These are phyloP conservation scores for Andrena haemorrhoa DNA, from an alignment of 2,888 invertebrate genomes.

Conservation along the genomic window DNA sequence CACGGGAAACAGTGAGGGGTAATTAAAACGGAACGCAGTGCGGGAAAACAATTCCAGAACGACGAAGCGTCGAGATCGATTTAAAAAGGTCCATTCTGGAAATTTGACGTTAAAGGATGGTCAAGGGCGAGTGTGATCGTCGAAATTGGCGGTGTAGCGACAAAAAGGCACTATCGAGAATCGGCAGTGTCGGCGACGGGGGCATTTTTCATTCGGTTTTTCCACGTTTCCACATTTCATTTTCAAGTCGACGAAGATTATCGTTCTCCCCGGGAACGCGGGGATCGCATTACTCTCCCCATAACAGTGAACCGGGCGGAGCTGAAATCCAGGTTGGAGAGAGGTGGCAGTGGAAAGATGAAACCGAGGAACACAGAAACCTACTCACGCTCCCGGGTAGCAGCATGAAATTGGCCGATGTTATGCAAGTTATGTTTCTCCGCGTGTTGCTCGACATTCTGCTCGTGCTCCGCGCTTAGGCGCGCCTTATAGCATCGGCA, in stretches of 20 bases:
- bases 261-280: not conserved
- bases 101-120: constrained; percentile 14
- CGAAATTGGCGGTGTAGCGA: constrained; percentile 8
- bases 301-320: not conserved
- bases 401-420: constrained; percentile 73
- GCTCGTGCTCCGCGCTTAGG: constrained; percentile 34
- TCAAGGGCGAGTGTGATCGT: not conserved
- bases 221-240: not conserved
- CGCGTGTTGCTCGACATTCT: constrained; percentile 65
- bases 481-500: constrained; percentile 35
- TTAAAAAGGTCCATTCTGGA: not conserved
- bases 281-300: not conserved
- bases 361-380: constrained; percentile 45
- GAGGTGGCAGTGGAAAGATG: constrained; percentile 7
- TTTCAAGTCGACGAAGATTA: not conserved
- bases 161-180: not conserved
- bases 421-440: constrained; percentile 75
- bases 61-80: not conserved
- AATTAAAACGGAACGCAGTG: constrained; percentile 18
- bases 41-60: not conserved
- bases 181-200: not conserved
- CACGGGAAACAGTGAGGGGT: not conserved
- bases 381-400: constrained; percentile 36
- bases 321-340: constrained; percentile 10
- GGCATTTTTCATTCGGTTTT: not conserved